Base-by-base conservation (phyloP, 1,140 invertebrate genomes). In the Papilio glaucus region DNA sequence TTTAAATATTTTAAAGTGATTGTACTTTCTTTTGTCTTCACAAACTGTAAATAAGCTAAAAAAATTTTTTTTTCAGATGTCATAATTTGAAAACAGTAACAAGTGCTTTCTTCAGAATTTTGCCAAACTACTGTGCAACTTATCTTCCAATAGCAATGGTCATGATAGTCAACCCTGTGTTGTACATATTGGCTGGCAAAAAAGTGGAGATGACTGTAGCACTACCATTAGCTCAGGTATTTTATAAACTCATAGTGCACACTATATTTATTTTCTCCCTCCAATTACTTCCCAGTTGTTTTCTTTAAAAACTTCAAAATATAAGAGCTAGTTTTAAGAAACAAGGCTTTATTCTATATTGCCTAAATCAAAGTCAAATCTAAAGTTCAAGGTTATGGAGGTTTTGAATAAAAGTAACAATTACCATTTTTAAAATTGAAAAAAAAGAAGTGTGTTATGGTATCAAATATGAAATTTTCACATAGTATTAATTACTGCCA, bases 101-200 rank as follows among this genome's bases (percentile, higher is more conserved):
- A 60, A 95, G 93, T 71, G 94, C 95, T 4, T 86, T 96, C n/a
- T 74, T 94, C 13, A 94, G 95, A 77, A 95, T 97, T 77, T 87
- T 97, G 13, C 97, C 97, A 7, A 97, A 97, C 85, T 97, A 97
- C 81, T 94, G 95, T 79, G 95, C 95, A 8, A 96, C 96, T 0
- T 97, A 97, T 79, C 79, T 97, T 13, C 95, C 97, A 42, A 95
- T 97, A 71, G 85, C 95, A 7, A 87, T 94, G 26, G 95, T 97
- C 0, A 97, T 97, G 96, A 94, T 97, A 49, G 93, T 94, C 0
- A 97, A 96, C 93, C 97, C 97, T 10, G 90, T 96, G 42, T 88
- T 97, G 29, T 97, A 97, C 82, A 80, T 94, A 13, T 80, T 94
- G 10, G 95, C 96, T 0, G 95, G 95, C 12, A 94, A 93, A 82